A percentile compares a stretch with the other conserved stretches of the same genome.
Evolutionary conservation across 2,113 vertebrate species (phyloP).

Genomic region (Phylloscopus trochiloides): DNA sequence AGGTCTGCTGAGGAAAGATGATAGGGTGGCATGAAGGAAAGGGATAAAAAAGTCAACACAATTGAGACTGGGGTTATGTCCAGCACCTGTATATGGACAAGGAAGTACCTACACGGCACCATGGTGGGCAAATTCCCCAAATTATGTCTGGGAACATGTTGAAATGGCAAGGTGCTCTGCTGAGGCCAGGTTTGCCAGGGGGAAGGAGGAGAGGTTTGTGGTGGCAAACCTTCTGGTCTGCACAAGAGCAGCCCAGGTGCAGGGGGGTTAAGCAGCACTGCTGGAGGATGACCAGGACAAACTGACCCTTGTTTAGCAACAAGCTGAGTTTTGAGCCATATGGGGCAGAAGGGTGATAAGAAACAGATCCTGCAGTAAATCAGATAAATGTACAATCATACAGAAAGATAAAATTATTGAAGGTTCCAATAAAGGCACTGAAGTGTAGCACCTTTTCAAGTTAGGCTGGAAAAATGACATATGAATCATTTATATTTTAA

Average conservation of each 20-base stretch:
- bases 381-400: neutral
- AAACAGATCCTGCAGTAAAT: neutral
- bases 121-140: neutral
- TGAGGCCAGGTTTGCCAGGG: neutral
- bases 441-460: neutral
- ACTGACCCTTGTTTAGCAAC: neutral
- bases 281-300: neutral
- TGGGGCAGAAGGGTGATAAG: neutral
- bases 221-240: neutral
- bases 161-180: neutral
- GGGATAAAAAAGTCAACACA: neutral
- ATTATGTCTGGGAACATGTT: neutral
- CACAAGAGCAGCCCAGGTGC: neutral
- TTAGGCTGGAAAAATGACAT: neutral
- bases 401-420: neutral
- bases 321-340: neutral
- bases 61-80: neutral
- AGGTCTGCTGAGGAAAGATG: neutral
- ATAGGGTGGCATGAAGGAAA: neutral
- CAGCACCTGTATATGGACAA: neutral
- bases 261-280: rapidly evolving
- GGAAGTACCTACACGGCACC: neutral
- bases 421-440: neutral
- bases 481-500: slow-evolving; percentile 13
- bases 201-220: neutral